phyloP scores from a whole-genome alignment of 2,797 vertebrate genomes.

The Microctenopoma steveboyesi region DNA sequence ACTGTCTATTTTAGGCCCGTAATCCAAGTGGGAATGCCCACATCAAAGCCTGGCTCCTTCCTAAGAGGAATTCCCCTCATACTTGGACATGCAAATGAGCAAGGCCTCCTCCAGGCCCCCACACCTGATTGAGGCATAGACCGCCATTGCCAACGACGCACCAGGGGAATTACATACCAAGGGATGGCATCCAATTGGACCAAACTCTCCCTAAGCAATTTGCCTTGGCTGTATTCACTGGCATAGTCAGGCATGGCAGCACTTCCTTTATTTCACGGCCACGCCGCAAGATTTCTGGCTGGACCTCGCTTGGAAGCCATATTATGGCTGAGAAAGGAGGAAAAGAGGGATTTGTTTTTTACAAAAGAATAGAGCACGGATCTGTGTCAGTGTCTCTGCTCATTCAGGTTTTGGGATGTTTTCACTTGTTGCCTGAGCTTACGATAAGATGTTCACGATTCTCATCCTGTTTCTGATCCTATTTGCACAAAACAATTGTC shows the following conservation, averaged over 20 bases:
- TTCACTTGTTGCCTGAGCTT: conserved; percentile 77
- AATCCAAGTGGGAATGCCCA: conserved; percentile 83
- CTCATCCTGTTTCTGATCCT: conserved; percentile 74
- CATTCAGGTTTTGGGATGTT: conserved; percentile 75
- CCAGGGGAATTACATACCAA: conserved; percentile 84
- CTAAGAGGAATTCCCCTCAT: conserved; percentile 80
- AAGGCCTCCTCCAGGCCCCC: conserved; percentile 76
- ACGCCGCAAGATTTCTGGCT: conserved; percentile 81
- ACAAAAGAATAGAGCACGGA: conserved; percentile 77
- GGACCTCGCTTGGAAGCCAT: conserved; percentile 80
- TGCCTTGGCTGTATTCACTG: conserved; percentile 84
- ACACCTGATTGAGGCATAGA: conserved; percentile 84
- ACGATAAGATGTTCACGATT: conserved; percentile 72
- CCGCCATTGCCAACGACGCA: conserved; percentile 79
- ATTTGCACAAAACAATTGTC: conserved; percentile 70
- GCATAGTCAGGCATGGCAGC: conserved; percentile 77
- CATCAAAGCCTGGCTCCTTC: conserved; percentile 80
- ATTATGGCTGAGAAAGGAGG: conserved; percentile 72
- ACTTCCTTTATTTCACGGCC: conserved; percentile 79
- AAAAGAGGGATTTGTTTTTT: conserved; percentile 78
- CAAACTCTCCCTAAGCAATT: conserved; percentile 84
- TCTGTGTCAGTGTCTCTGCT: conserved; percentile 73
- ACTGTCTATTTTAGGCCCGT: conserved; percentile 81
- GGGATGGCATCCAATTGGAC: conserved; percentile 86
- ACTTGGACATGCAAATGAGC: conserved; percentile 85